Conservation (phyloP, 1,140 invertebrate species). For the Trichonephila inaurata region DNA sequence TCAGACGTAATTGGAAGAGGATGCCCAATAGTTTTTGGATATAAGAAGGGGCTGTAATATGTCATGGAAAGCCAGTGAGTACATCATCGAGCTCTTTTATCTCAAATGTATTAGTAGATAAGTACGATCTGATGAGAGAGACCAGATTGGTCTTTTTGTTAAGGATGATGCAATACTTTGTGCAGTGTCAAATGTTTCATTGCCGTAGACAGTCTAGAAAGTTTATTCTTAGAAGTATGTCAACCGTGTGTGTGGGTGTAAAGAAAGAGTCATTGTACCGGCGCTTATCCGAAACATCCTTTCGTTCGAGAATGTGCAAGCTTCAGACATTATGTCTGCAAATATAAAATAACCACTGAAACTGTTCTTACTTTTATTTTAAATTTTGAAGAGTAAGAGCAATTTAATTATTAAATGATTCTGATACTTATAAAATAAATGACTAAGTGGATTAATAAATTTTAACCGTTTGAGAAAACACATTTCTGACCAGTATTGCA, state of each 20-base stretch:
- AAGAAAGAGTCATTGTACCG: conserved; percentile 11
- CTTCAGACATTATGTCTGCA: neutral
- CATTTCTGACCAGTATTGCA: too few relatives aligned
- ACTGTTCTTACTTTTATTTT: too few relatives aligned
- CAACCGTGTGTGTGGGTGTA: conserved; percentile 9
- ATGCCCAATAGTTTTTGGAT: neutral
- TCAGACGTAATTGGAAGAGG: neutral
- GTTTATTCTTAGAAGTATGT: conserved; percentile 33
- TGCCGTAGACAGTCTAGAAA: neutral
- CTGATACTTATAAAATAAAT: too few relatives aligned
- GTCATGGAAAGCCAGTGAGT: conserved; percentile 32
- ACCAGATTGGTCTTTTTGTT: neutral
- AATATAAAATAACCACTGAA: too few relatives aligned
- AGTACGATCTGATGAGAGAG: neutral
- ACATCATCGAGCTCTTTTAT: neutral
- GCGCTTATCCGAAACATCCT: neutral
- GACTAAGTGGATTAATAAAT: too few relatives aligned
- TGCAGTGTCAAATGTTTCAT: neutral
- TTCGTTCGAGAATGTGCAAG: neutral
- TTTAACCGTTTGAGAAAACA: too few relatives aligned
- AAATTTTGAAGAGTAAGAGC: too few relatives aligned
- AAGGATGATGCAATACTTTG: neutral
- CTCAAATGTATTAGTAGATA: neutral
- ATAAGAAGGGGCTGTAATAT: neutral
- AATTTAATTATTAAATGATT: too few relatives aligned